phyloP scores from a whole-genome alignment of 2,888 invertebrate genomes.

The Agrochola litura region DNA sequence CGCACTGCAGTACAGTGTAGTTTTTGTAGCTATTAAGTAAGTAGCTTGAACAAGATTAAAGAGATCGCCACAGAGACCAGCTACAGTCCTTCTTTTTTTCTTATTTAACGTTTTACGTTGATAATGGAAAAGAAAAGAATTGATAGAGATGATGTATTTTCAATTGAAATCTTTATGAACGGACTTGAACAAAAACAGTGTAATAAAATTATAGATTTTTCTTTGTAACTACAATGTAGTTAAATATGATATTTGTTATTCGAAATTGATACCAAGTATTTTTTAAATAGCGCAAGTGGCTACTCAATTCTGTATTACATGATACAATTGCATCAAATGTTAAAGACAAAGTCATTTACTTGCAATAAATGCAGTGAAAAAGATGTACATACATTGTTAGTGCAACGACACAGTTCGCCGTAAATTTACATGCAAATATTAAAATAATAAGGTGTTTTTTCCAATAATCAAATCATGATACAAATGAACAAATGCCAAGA shows the following conservation, averaged over 20 bases:
- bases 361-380: no score
- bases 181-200: background rate
- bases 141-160: background rate
- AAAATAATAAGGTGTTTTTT: background rate
- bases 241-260: background rate
- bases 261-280: no score
- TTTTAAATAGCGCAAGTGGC: background rate
- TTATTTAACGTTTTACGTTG: background rate
- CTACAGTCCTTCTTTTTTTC: background rate
- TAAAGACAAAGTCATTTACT: background rate
- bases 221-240: background rate
- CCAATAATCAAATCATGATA: background rate
- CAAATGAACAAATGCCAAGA: background rate
- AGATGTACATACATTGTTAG: background rate
- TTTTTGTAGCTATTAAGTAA: conserved; percentile 28
- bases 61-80: conserved; percentile 1
- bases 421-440: background rate
- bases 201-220: background rate
- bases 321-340: background rate
- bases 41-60: conserved; percentile 26
- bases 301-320: background rate
- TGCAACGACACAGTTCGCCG: background rate
- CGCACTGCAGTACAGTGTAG: conserved; percentile 7
- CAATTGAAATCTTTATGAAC: background rate
- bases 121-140: background rate